Conservation (phyloP, 1,140 invertebrate genomes). For the Leptinotarsa lineolata region DNA sequence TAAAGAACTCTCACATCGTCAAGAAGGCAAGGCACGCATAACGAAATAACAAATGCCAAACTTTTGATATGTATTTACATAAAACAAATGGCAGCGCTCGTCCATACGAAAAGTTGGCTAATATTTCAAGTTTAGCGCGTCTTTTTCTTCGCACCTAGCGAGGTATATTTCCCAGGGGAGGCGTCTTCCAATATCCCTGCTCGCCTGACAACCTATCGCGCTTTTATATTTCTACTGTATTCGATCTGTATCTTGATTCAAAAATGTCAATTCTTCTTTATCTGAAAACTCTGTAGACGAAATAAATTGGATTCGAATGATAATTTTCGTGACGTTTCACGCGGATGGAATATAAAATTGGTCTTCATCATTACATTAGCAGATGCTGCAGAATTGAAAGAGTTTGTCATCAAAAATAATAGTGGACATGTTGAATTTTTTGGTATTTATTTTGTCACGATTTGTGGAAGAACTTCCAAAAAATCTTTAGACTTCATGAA, state of each 20-base stretch:
- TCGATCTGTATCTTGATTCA: constrained; percentile 50
- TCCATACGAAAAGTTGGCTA: constrained; percentile 58
- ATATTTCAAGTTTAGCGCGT: constrained; percentile 53
- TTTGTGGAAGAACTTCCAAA: too few relatives aligned
- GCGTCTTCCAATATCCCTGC: constrained; percentile 24
- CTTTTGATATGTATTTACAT: constrained; percentile 49
- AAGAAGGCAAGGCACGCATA: constrained; percentile 18
- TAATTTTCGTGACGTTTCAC: too few relatives aligned
- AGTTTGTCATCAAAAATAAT: too few relatives aligned
- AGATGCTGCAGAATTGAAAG: too few relatives aligned
- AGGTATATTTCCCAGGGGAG: constrained; percentile 54
- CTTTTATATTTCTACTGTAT: constrained; percentile 44
- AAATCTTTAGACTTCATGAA: too few relatives aligned
- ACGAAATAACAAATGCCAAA: constrained; percentile 44
- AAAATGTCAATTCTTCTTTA: constrained; percentile 47
- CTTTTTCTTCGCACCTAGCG: constrained; percentile 44
- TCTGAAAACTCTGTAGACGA: background rate
- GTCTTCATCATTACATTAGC: too few relatives aligned
- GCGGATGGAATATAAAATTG: too few relatives aligned
- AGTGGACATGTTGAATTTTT: too few relatives aligned
- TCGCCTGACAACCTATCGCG: constrained; percentile 42
- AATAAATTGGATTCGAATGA: background rate
- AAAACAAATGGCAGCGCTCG: constrained; percentile 56
- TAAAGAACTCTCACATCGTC: constrained; percentile 9
- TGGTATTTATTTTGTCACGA: too few relatives aligned